Base-by-base conservation (phyloP, 1,140 invertebrate genomes). In the Sinonovacula constricta region DNA sequence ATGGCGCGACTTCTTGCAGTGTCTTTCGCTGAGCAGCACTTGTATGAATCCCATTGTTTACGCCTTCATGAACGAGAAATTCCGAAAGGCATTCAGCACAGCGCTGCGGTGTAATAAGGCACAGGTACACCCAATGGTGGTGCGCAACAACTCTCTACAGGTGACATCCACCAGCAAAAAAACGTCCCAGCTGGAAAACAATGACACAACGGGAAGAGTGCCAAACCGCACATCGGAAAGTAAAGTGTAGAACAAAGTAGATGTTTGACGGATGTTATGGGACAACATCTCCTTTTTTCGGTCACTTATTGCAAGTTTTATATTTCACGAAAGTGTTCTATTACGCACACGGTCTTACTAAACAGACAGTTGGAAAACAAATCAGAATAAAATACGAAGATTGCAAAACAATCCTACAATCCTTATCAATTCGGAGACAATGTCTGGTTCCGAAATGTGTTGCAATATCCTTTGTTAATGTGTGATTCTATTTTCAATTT, bases 1-100 rank as follows among this genome's bases (percentile, higher is more conserved):
- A 5, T 39, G 74, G 28, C 36, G 56, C 0, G 49, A 60, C 0
- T 82, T 68, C 69, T 74, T 91, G 62, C 90, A 93, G 66, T 93
- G 92, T 90, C 84, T 93, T 0, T 91, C 92, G 22, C 90, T 93
- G 85, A 91, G 94, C 2, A 96, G 96, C 89, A 95, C 94, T 1
- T 95, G 95, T 22, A 93, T 96, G 83, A 97, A 97, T 89, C 96
- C 96, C 0, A 93, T 97, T 45, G 93, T 97, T 1, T 97, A 97
- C 89, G 96, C 95, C 84, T 93, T 96, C 81, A 95, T 97, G 94
- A 96, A 95, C 26, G 93, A 94, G 36, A 96, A 95, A 88, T 97
- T 97, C 87, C 93, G 96, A 80, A 83, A 79, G 59, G 84, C 74
- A 28, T 85, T 86, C 63, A 28, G 49, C 14, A 74, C 63, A 12